phyloP scores from a whole-genome alignment of 2,888 invertebrate genomes.

The Stenichneumon culpator region DNA sequence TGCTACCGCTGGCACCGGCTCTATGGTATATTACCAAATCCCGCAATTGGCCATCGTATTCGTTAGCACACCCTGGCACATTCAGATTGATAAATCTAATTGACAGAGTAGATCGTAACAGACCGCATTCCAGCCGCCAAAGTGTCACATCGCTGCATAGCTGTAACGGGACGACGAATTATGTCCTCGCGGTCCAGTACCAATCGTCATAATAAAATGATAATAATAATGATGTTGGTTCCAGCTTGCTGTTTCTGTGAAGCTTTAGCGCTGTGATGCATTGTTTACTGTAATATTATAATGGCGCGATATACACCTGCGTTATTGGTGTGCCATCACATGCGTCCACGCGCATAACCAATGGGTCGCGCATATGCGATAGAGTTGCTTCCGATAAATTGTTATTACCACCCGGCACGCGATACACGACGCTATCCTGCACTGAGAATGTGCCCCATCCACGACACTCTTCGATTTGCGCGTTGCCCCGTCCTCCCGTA shows the following conservation, averaged over 20 bases:
- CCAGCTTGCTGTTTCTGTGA: neutral
- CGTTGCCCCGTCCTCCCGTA: neutral
- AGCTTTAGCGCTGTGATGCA: conserved; percentile 23
- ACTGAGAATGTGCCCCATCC: conserved; percentile 20
- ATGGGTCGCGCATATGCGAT: conserved; percentile 45
- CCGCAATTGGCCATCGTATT: conserved; percentile 45
- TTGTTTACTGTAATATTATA: conserved; percentile 55
- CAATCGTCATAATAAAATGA: conserved; percentile 42
- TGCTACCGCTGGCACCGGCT: neutral
- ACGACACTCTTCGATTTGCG: neutral
- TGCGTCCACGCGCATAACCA: conserved; percentile 34
- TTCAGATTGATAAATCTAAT: conserved; percentile 55
- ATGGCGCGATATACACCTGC: conserved; percentile 13
- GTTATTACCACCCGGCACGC: conserved; percentile 48
- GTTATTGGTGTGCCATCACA: conserved; percentile 32
- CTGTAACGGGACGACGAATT: conserved; percentile 27
- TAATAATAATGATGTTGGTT: conserved; percentile 42
- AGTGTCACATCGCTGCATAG: conserved; percentile 10
- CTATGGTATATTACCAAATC: conserved; percentile 24
- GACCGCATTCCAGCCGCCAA: neutral
- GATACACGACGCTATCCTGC: conserved; percentile 18
- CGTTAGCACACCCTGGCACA: conserved; percentile 32
- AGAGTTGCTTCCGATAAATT: conserved; percentile 57
- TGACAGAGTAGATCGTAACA: conserved; percentile 13
- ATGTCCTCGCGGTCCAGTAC: conserved; percentile 2